Evolutionary conservation across 2,797 vertebrate genomes (phyloP), one percentile per base, ranked within the genome.

Genomic region (Vireo griseus): DNA sequence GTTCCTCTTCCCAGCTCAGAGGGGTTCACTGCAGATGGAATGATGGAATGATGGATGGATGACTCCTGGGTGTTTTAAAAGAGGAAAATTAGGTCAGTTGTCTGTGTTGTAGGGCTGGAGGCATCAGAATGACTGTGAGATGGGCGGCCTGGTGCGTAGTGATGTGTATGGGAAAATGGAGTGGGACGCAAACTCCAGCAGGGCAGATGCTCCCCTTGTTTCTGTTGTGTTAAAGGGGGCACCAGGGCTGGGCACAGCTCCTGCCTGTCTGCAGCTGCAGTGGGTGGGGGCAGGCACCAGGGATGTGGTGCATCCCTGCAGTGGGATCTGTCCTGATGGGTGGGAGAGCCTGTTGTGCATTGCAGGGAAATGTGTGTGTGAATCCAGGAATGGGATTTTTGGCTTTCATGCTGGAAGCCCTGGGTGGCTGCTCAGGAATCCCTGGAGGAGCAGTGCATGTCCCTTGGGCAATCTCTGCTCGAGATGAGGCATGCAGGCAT

Each of bases 71-170:
- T 81, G 63, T 94, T 91, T 54, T 62, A 88, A 86, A 91, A 57
- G 92, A 89, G 52, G 54, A 52, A 79, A 97, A 96, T 79, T 85
- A 90, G 95, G 95, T 96, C 94, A 94, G 57, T 63, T 87, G 94
- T 96, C 95, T 95, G 92, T 65, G 86, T 28, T 31, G 12, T 7
- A 76, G 95, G 88, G 77, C 92, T 88, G 35, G 88, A 92, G 84
- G 84, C 78, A 47, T 19, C 33, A 2, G 28, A 14, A 5, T 8
- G 51, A 81, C 89, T 88, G 76, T 0, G 10, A 65, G 85, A 39
- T 4, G 42, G 82, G 75, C 55, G 66, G 63, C 52, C 22, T 80
- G 4, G 0, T 39, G 45, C 7, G 0, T 5, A 3, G 68, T 4
- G 24, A 45, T 28, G 51, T 12, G 18, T 11, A 2, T 26, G 52